Conservation (phyloP, 2,888 invertebrate genomes). For the Caenorhabditis angaria region DNA sequence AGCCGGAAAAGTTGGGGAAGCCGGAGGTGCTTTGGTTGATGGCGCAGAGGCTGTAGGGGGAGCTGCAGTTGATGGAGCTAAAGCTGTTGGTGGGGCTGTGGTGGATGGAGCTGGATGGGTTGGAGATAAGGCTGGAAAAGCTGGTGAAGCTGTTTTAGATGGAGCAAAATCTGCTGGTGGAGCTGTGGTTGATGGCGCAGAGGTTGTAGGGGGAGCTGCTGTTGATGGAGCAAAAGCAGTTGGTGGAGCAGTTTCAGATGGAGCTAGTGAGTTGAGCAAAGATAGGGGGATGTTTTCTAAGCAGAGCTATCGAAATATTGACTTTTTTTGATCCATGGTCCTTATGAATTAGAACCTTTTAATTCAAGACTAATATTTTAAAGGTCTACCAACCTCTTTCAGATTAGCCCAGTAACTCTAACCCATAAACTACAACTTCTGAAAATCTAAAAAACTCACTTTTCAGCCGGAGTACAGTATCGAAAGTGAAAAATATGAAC, state of each 20-base stretch:
- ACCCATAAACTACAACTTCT: too few relatives aligned
- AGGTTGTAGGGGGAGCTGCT: slow-evolving; percentile 25
- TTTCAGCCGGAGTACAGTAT: too few relatives aligned
- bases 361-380: too few relatives aligned
- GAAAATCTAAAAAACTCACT: too few relatives aligned
- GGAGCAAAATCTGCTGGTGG: slow-evolving; percentile 43
- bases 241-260: slow-evolving; percentile 15
- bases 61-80: slow-evolving; percentile 5
- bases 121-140: slow-evolving; percentile 17
- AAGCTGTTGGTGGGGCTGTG: slow-evolving; percentile 11
- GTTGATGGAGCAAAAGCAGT: slow-evolving; percentile 37
- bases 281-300: too few relatives aligned
- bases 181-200: slow-evolving; percentile 20
- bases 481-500: too few relatives aligned
- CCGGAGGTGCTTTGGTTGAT: slow-evolving; percentile 8
- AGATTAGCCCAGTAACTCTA: too few relatives aligned
- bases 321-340: too few relatives aligned
- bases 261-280: slow-evolving; percentile 1
- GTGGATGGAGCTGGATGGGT: slow-evolving; percentile 8
- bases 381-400: too few relatives aligned
- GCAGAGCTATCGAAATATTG: not conserved
- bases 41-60: slow-evolving; percentile 9
- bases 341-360: too few relatives aligned
- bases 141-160: slow-evolving; percentile 21
- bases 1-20: slow-evolving; percentile 6